phyloP scores from a whole-genome alignment of 2,888 invertebrate species.

The Chalcosyrphus nemorum region DNA sequence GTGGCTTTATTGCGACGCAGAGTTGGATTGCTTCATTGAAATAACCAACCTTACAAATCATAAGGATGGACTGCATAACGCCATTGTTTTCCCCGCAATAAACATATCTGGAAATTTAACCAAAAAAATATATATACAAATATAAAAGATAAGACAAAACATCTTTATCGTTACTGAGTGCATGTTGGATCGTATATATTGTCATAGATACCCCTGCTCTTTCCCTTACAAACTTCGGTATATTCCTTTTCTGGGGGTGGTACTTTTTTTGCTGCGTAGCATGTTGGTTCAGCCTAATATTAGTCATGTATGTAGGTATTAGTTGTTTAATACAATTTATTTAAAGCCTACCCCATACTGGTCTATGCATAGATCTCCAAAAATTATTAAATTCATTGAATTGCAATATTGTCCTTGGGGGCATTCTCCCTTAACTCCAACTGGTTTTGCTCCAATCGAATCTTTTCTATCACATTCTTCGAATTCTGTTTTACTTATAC shows the following conservation, averaged over 20 bases:
- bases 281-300: conserved; percentile 4
- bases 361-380: neutral
- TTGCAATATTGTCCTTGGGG: neutral
- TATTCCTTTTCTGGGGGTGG: neutral
- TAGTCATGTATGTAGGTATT: neutral
- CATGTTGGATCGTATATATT: conserved; percentile 11
- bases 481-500: conserved; percentile 11
- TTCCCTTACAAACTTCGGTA: neutral
- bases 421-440: conserved; percentile 3
- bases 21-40: neutral
- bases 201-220: neutral
- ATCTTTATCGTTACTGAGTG: neutral
- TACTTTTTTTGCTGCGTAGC: neutral
- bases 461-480: neutral
- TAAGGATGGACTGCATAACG: neutral
- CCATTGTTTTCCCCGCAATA: conserved; percentile 2
- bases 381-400: neutral
- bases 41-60: neutral
- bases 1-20: neutral
- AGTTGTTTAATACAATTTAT: neutral
- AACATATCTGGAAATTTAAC: conserved; percentile 18
- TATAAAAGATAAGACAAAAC: too few relatives aligned
- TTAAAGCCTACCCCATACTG: neutral
- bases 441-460: neutral
- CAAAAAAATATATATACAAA: too few relatives aligned